These are phyloP conservation scores for Micromys minutus DNA, from an alignment of 2,113 vertebrate genomes.

Conservation along the genomic window DNA sequence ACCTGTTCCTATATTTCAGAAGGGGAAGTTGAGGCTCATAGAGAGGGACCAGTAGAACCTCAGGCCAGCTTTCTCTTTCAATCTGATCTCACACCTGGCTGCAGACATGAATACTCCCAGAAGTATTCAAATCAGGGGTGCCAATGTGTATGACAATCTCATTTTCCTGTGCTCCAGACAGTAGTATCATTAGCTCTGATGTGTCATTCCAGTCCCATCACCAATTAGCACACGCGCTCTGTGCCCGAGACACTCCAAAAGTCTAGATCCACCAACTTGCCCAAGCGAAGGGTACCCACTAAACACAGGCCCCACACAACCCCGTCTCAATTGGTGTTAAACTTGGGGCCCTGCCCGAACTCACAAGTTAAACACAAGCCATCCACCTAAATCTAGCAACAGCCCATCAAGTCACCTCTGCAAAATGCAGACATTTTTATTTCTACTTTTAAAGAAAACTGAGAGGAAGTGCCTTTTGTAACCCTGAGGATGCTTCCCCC, in stretches of 20 bases:
- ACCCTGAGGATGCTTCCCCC: not conserved
- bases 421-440: not conserved
- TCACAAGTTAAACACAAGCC: not conserved
- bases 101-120: no score
- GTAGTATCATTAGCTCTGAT: not conserved
- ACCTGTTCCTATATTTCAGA: not conserved
- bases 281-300: not conserved
- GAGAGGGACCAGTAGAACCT: not conserved
- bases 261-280: no score
- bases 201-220: not conserved
- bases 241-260: not conserved
- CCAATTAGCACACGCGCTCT: not conserved
- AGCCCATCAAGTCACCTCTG: not conserved
- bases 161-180: not conserved
- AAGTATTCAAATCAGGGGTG: not conserved
- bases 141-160: no score
- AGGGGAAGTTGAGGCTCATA: not conserved
- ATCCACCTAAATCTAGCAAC: not conserved
- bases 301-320: not conserved
- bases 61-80: not conserved
- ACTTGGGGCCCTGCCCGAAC: not conserved
- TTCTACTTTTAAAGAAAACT: not conserved
- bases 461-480: no score
- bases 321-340: no score
- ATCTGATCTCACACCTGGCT: not conserved